These are phyloP conservation scores for Orthosia incerta DNA, from an alignment of 2,888 invertebrate species.

Conservation along the genomic window DNA sequence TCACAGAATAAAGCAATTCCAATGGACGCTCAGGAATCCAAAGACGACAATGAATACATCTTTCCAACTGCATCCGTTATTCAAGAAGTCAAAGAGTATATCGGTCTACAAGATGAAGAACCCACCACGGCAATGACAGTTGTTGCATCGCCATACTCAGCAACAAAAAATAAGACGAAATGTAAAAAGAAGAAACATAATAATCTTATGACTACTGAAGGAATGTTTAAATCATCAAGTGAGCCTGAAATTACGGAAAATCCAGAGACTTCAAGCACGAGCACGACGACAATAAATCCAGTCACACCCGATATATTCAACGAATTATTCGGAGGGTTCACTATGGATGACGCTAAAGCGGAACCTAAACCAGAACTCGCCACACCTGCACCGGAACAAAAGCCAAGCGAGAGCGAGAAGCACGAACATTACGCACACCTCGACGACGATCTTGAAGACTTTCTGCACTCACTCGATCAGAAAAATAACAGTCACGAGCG, in stretches of 20 bases:
- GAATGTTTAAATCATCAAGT: constrained; percentile 49
- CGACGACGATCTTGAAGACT: constrained; percentile 83
- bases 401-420: constrained; percentile 75
- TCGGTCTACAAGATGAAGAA: constrained; percentile 68
- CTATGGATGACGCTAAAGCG: constrained; percentile 73
- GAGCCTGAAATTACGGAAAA: constrained; percentile 59
- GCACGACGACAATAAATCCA: constrained; percentile 69
- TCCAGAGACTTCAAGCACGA: constrained; percentile 54
- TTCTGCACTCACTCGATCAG: constrained; percentile 78
- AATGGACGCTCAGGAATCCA: constrained; percentile 71
- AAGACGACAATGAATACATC: constrained; percentile 80
- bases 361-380: constrained; percentile 55
- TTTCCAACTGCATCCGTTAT: constrained; percentile 72
- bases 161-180: constrained; percentile 83
- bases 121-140: constrained; percentile 71
- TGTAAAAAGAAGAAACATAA: constrained; percentile 85
- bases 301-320: constrained; percentile 78
- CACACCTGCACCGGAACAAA: constrained; percentile 66
- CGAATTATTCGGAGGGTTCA: constrained; percentile 80
- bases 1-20: constrained; percentile 59
- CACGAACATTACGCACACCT: constrained; percentile 76
- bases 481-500: constrained; percentile 66
- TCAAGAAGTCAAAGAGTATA: constrained; percentile 64
- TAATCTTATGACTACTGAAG: constrained; percentile 70
- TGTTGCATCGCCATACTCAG: constrained; percentile 68